Percentiles rank a stretch among this genome's conserved stretches.
Conservation (phyloP, 2,113 vertebrate species). For the Ammodytes dubius region DNA sequence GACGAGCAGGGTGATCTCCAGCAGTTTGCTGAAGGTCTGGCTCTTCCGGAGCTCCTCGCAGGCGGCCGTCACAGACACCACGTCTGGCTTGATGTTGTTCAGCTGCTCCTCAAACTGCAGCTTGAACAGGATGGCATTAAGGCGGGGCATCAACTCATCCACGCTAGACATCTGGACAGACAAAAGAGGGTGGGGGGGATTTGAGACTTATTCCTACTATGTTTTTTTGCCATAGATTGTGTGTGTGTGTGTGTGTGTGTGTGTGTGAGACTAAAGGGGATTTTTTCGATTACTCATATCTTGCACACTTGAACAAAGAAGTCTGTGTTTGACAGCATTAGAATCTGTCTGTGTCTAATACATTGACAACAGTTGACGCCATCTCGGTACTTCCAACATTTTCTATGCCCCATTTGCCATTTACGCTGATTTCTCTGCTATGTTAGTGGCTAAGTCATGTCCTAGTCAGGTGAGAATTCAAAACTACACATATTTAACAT, state of each 20-base stretch:
- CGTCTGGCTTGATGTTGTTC: slow-evolving; percentile 93
- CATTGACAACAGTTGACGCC: background rate
- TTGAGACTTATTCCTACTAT: slow-evolving; percentile 7
- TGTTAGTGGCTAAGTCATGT: slow-evolving; percentile 31
- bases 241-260: slow-evolving; percentile 1
- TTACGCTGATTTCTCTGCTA: background rate
- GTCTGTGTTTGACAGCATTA: slow-evolving; percentile 44
- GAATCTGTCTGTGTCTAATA: slow-evolving; percentile 28
- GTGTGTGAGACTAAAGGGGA: slow-evolving; percentile 29
- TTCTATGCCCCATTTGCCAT: slow-evolving; percentile 20
- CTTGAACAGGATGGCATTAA: slow-evolving; percentile 90
- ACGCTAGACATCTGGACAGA: slow-evolving; percentile 89
- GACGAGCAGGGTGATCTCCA: slow-evolving; percentile 89
- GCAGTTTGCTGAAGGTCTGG: slow-evolving; percentile 85
- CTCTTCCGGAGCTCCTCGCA: slow-evolving; percentile 92
- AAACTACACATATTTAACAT: background rate
- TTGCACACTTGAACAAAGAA: slow-evolving; percentile 54
- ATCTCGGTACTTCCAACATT: background rate
- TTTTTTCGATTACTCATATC: slow-evolving; percentile 44
- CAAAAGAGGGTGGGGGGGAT: background rate
- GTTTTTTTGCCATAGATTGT: slow-evolving; percentile 2
- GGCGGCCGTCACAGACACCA: slow-evolving; percentile 92
- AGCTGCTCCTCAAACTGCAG: slow-evolving; percentile 93
- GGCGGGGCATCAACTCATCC: slow-evolving; percentile 86
- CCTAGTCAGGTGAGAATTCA: slow-evolving; percentile 25